Percentiles rank a stretch among this genome's conserved stretches.
Conservation (phyloP, 2,797 vertebrate genomes). For the Coregonus sp. region DNA sequence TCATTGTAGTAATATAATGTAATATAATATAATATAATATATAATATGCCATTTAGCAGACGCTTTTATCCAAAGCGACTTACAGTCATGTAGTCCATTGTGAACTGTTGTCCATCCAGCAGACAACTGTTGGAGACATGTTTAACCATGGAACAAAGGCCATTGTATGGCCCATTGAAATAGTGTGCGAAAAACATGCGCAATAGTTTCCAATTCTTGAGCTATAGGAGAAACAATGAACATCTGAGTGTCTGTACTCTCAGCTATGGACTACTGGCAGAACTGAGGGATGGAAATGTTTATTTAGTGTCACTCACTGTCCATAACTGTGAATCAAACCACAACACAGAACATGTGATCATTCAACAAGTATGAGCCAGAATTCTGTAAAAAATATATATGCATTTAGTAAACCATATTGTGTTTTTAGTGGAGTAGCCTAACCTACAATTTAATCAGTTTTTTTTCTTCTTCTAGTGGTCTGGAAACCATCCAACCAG, state of each 20-base stretch:
- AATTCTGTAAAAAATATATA: too few species aligned
- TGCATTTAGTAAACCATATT: too few species aligned
- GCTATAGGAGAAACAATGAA: neutral
- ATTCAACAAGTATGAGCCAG: too few species aligned
- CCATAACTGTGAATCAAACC: too few species aligned
- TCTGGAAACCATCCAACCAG: neutral
- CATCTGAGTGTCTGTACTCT: neutral
- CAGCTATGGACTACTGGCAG: neutral
- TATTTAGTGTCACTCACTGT: neutral
- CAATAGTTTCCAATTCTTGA: neutral
- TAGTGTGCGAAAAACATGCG: conserved; percentile 4
- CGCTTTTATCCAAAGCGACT: too few species aligned
- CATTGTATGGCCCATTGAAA: conserved; percentile 24
- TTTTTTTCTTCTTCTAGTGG: neutral
- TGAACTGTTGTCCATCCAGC: conserved; percentile 4
- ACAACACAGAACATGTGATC: too few species aligned
- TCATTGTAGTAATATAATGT: neutral
- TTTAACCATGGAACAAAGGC: conserved; percentile 23
- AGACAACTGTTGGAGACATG: conserved; percentile 26
- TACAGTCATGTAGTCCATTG: neutral
- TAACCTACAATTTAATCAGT: neutral
- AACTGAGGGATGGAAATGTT: neutral
- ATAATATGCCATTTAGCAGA: too few species aligned
- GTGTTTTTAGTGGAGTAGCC: neutral
- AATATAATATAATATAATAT: too few species aligned